These are phyloP conservation scores for Tethya wilhelma DNA, from an alignment of 37 sponge, comb jelly and placozoan genomes.

Conservation along the genomic window DNA sequence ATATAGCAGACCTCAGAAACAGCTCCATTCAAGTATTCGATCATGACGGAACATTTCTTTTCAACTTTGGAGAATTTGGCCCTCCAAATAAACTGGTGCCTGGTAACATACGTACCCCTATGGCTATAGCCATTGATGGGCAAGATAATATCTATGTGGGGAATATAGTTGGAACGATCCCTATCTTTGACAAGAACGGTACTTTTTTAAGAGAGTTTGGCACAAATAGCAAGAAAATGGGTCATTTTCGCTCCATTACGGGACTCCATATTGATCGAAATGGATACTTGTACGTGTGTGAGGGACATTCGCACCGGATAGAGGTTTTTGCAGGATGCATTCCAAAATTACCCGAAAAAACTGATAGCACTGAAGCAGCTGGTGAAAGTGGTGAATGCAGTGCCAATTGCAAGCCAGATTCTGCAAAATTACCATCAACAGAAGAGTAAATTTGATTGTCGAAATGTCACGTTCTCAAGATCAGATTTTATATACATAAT, in stretches of 20 bases:
- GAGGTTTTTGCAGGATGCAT: constrained; percentile 12
- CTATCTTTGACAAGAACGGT: constrained; percentile 19
- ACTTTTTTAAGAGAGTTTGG: constrained; percentile 15
- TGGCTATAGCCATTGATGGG: constrained; percentile 3
- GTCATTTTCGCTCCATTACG: neutral
- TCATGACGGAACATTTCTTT: neutral
- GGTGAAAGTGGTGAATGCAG: no score
- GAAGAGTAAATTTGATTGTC: no score
- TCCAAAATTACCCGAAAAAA: no score
- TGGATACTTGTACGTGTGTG: constrained; percentile 13
- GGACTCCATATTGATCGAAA: neutral
- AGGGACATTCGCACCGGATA: neutral
- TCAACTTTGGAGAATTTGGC: constrained; percentile 3
- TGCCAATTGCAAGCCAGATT: no score
- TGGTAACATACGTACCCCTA: neutral
- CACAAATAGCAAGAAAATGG: neutral
- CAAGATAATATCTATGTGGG: constrained; percentile 20
- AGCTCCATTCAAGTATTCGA: constrained; percentile 18
- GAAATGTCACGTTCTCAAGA: no score
- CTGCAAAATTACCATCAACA: no score
- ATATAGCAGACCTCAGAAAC: constrained; percentile 13
- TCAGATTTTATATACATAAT: no score
- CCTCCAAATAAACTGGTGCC: neutral
- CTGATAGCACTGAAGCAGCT: no score
- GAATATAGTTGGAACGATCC: neutral